Evolutionary conservation across 2,797 vertebrate genomes (phyloP).

Genomic region (Pelobates cultripes): DNA sequence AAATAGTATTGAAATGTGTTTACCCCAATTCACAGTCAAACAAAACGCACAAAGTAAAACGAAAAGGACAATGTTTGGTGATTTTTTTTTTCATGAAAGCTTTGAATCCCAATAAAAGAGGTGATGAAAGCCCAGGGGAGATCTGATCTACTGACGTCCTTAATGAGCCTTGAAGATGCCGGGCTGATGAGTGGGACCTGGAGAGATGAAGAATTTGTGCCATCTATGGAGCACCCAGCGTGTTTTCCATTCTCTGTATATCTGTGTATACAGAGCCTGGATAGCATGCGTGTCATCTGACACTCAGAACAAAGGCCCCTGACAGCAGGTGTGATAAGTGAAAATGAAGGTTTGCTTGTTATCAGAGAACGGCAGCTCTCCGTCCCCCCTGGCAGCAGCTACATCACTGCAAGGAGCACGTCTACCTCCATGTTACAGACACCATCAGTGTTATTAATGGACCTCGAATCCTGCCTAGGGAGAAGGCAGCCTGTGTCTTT

Average conservation of each 20-base stretch:
- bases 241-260: neutral
- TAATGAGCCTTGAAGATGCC: constrained; percentile 2
- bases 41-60: too few relatives aligned
- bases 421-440: constrained; percentile 9
- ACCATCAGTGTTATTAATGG: constrained; percentile 28
- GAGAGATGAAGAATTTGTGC: constrained; percentile 13
- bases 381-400: neutral
- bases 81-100: too few relatives aligned
- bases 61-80: too few relatives aligned
- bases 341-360: neutral
- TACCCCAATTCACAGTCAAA: too few relatives aligned
- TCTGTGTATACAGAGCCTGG: neutral
- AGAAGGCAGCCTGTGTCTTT: too few relatives aligned
- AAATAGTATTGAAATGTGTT: too few relatives aligned
- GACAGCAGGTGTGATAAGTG: constrained; percentile 24
- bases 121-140: too few relatives aligned
- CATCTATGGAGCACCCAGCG: neutral
- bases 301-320: constrained; percentile 9
- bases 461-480: neutral
- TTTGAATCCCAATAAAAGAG: neutral
- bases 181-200: neutral
- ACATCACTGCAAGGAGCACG: constrained; percentile 10
- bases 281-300: neutral
- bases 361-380: constrained; percentile 3
- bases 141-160: neutral